Conservation (phyloP, 2,797 vertebrate species). For the Myotis pilosus region DNA sequence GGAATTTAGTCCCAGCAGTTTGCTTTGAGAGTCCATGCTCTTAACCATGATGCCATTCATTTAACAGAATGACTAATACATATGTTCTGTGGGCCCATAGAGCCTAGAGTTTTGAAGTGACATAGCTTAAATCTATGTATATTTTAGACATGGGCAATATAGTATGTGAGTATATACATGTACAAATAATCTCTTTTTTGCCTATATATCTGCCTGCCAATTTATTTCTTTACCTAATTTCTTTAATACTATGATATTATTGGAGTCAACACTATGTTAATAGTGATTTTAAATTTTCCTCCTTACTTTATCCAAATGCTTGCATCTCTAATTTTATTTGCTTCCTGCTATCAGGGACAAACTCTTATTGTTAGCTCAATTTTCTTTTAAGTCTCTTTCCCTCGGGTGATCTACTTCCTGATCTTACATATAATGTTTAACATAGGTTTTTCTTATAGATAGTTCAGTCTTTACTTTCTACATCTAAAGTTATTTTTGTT, state of each 20-base stretch:
- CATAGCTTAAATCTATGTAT: not conserved
- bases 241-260: not conserved
- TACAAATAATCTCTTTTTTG: not conserved
- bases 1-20: not conserved
- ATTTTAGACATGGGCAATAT: not conserved
- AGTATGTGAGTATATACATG: not conserved
- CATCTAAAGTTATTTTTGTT: conserved; percentile 26
- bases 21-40: not conserved
- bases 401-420: not conserved
- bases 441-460: not conserved
- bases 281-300: not conserved
- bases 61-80: not conserved
- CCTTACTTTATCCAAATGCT: not conserved
- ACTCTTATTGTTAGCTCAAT: not conserved
- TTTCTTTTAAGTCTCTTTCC: not conserved
- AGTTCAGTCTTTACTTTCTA: not conserved
- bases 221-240: not conserved
- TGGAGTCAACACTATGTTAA: not conserved
- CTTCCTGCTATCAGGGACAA: not conserved
- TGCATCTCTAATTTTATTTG: not conserved
- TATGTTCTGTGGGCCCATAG: not conserved
- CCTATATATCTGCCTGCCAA: not conserved
- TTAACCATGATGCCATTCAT: not conserved
- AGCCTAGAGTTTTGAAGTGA: not conserved
- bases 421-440: not conserved